These are phyloP conservation scores for Helicoverpa assulta DNA, from an alignment of 2,888 invertebrate species.

Conservation along the genomic window DNA sequence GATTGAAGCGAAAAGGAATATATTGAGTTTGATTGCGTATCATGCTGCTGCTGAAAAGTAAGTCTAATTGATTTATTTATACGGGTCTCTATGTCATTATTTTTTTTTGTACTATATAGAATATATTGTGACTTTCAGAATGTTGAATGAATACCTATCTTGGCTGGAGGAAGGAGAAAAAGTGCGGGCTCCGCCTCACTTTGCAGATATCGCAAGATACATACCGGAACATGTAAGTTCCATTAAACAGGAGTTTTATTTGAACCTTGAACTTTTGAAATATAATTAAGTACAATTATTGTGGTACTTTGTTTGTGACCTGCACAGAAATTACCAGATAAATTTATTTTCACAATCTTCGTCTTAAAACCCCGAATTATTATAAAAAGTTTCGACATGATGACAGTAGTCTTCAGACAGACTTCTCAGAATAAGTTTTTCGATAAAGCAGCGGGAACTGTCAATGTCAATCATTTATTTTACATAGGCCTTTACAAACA, in stretches of 20 bases:
- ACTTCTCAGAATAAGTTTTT: too few relatives aligned
- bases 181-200: conserved; percentile 71
- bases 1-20: conserved; percentile 58
- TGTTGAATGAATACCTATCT: conserved; percentile 71
- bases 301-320: too few relatives aligned
- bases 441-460: too few relatives aligned
- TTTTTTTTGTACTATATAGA: not conserved
- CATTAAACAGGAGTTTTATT: not conserved
- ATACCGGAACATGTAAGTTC: conserved; percentile 75
- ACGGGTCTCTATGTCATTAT: not conserved
- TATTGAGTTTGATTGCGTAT: conserved; percentile 71
- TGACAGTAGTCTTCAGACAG: too few relatives aligned
- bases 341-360: too few relatives aligned
- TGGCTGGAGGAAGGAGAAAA: conserved; percentile 82
- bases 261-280: too few relatives aligned
- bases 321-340: too few relatives aligned
- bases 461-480: too few relatives aligned
- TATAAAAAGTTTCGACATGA: too few relatives aligned
- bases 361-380: too few relatives aligned
- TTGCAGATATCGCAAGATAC: conserved; percentile 77
- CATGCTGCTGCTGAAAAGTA: conserved; percentile 81
- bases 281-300: too few relatives aligned
- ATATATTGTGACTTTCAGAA: conserved; percentile 59
- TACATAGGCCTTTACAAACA: too few relatives aligned
- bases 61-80: conserved; percentile 52